These are phyloP conservation scores for Hemitrygon akajei DNA, from an alignment of 2,797 vertebrate genomes.

Conservation along the genomic window DNA sequence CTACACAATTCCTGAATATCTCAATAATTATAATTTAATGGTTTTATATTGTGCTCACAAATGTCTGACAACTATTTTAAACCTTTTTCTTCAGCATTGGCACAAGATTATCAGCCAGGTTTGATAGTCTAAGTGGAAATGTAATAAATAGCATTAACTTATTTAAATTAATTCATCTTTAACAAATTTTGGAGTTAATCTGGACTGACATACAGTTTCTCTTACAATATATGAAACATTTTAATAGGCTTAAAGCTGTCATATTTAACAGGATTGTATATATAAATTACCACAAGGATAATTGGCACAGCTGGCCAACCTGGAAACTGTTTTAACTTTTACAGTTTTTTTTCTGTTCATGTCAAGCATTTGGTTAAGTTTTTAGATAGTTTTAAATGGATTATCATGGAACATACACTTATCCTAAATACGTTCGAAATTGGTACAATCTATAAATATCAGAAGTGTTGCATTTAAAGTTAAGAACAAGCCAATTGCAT, in stretches of 20 bases:
- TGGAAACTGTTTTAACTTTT: not conserved
- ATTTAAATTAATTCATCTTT: not conserved
- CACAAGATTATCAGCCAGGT: not conserved
- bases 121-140: not conserved
- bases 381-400: not conserved
- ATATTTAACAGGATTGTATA: not conserved
- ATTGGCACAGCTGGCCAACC: not conserved
- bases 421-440: not conserved
- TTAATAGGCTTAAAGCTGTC: not conserved
- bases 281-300: not conserved
- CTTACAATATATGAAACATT: not conserved
- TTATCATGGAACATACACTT: not conserved
- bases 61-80: not conserved
- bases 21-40: not conserved
- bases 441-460: not conserved
- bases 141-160: not conserved
- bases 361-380: not conserved
- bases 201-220: not conserved
- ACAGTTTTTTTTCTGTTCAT: not conserved
- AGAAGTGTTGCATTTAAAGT: not conserved
- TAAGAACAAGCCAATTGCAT: not conserved
- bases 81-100: not conserved
- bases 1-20: too few relatives aligned
- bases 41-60: not conserved
- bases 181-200: not conserved